Base-by-base conservation (phyloP, 2,113 vertebrate genomes). In the Zapus hudsonius region DNA sequence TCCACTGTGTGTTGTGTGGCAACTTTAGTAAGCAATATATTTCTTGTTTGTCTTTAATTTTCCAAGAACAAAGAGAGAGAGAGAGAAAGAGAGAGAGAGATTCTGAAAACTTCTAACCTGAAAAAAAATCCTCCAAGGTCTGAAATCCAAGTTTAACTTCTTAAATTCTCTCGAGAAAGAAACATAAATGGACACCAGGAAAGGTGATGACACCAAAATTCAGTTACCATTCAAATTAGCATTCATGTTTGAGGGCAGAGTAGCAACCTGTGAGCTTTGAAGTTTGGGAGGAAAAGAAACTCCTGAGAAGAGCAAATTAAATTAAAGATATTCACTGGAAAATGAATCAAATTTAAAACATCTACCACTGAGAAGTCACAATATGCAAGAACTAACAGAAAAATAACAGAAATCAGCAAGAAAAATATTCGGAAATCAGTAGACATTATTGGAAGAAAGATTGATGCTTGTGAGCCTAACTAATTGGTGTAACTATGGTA, bases 401-500 rank as follows among this genome's bases (percentile, higher is more conserved):
- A 95, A 78, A 61, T 52, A 52, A 61, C 36, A 91, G 23, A 86
- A 90, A 84, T 12, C 3, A 81, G 7, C 44, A 83, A 79, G 22
- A 85, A 90, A 74, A 78, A 69, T 55, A 40, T 76, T 89, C 52
- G 94, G 73, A 91, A 89, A 44, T 91, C 73, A 92, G 42, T 38
- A 67, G 91, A 83, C 5, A 85, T 72, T 74, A 82, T 40, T 87
- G 66, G 6, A 8, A 80, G 42, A 81, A 94, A 80, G 33, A 88
- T 22, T 94, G 66, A 87, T 59, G 29, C 67, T 70, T 31, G 16
- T 85, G 78, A 79, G n/a, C 80, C 66, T 84, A 87, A 86, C 75
- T 87, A 76, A 91, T 70, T 89, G 31, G 8, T 64, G 42, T 97
- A 95, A 84, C 40, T 94, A 95, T 91, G 91, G 93, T 66, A 95